Base-by-base conservation (phyloP, 2,113 vertebrate species). In the Spea bombifrons region DNA sequence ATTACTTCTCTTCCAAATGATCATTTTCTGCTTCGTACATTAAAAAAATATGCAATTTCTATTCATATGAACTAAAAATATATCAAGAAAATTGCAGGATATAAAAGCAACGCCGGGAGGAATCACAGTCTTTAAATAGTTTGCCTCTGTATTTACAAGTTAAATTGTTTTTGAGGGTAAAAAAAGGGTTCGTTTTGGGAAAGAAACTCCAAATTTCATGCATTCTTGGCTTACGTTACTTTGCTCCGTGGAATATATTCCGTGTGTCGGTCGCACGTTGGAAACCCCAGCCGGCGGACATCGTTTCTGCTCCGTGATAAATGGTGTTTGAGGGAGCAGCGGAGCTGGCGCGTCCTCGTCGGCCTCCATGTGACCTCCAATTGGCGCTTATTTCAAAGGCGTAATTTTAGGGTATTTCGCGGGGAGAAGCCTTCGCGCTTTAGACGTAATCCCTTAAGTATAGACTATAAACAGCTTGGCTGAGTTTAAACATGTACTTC, bases 161-260 rank as follows among this genome's bases (percentile, higher is more conserved):
- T 8, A 66, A 77, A 77, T 70, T 77, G 75, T 68, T 70, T 66
- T 71, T 70, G 75, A 59, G 75, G 66, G 66, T 57, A 68, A 43
- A 57, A 50, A 57, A 46, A 13, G 16, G 75, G 3, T 17, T 69
- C 52, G 48, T 76, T 76, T 59, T 66, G 53, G 53, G 75, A 69
- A 15, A 7, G n/a, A 70, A 61, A 77, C 63, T 46, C 55, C 49
- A 63, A 9, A 70, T 63, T 77, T 77, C 61, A 49, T 70, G 53
- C 47, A 10, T 30, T 77, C 3, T 8, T 43, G 53, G 66, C 8
- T 49, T 15, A 7, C 17, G 43, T 4, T 15, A 48, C 3, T 70
- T 15, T 50, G 45, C 43, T 46, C 10, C 64, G 8, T 67, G 13
- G 44, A 43, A 45, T 17, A 70, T n/a, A 47, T 15, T 69, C 44